Base-by-base conservation (phyloP, 2,113 vertebrate genomes). In the Phycodurus eques region DNA sequence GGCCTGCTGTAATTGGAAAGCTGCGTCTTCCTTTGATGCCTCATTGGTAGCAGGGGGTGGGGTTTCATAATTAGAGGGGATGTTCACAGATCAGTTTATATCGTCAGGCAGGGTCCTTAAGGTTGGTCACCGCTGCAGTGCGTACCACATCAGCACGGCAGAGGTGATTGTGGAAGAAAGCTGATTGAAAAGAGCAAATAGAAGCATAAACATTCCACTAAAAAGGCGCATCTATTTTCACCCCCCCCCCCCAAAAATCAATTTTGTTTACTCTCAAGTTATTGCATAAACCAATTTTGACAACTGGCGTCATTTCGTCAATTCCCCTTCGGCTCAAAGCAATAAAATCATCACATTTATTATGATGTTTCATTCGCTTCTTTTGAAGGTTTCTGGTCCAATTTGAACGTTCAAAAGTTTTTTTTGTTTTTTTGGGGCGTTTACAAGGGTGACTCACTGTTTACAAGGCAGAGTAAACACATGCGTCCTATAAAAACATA, bases 1-100 rank as follows among this genome's bases (percentile, higher is more conserved):
- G 56, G 27, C 14, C 73, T 19, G 75, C 43, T 71, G 22, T 70
- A 74, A 72, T 27, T 73, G 75, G 57, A 62, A 69, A 72, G 15
- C 33, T 43, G 43, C 46, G 27, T 33, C 15, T 71, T 39, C 15
- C 33, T 72, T 44, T 63, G 72, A 44, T 49, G 62, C 42, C 62
- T 6, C 20, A 44, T 35, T 70, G 43, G 10, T 67, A 54, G 19
- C 10, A n/a, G 27, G 35, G 56, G 51, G 19, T 0, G 8, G 44
- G 35, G 43, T 20, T 56, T 70, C 68, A 62, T 75, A 80, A 80
- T 81, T 73, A 81, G 44, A 71, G 56, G 66, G 71, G 17, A 1
- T 31, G 61, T 74, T 81, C 44, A 62, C 70, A 67, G 73, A 43
- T 33, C 17, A 22, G 68, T 76, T 56, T 51, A 66, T 72, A 70